These are phyloP conservation scores for Myiopsitta monachus DNA, from an alignment of 2,113 vertebrate genomes.

Conservation along the genomic window DNA sequence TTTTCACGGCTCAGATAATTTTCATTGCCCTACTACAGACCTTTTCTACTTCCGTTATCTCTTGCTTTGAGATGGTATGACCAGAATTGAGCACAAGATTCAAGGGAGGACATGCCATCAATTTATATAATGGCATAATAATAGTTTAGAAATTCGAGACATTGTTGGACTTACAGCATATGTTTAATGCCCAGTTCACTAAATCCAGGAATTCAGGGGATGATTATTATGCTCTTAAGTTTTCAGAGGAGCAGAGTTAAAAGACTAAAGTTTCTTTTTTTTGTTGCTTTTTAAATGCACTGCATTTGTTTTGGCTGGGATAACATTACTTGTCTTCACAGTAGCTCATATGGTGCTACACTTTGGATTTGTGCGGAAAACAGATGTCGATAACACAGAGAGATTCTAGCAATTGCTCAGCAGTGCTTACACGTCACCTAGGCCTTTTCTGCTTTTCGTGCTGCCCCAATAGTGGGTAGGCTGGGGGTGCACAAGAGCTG, in stretches of 20 bases:
- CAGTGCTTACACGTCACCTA: neutral
- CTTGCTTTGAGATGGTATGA: neutral
- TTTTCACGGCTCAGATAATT: conserved; percentile 8
- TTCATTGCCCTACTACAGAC: neutral
- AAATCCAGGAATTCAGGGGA: neutral
- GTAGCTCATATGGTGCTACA: fast-evolving
- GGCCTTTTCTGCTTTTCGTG: neutral
- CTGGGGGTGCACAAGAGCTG: neutral
- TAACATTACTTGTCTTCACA: neutral
- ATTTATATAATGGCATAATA: conserved; percentile 44
- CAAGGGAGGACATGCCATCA: neutral
- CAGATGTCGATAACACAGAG: neutral
- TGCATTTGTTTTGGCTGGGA: neutral
- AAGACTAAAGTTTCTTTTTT: neutral
- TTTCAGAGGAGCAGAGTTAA: neutral
- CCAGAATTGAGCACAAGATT: neutral
- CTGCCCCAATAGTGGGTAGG: fast-evolving
- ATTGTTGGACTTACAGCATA: neutral
- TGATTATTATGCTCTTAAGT: neutral
- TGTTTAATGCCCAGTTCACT: neutral
- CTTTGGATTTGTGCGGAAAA: neutral
- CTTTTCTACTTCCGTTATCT: neutral
- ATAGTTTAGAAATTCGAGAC: neutral
- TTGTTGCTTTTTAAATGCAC: neutral
- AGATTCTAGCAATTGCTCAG: neutral